Conservation (phyloP, 2,888 invertebrate species). For the Calephelis perditalis region DNA sequence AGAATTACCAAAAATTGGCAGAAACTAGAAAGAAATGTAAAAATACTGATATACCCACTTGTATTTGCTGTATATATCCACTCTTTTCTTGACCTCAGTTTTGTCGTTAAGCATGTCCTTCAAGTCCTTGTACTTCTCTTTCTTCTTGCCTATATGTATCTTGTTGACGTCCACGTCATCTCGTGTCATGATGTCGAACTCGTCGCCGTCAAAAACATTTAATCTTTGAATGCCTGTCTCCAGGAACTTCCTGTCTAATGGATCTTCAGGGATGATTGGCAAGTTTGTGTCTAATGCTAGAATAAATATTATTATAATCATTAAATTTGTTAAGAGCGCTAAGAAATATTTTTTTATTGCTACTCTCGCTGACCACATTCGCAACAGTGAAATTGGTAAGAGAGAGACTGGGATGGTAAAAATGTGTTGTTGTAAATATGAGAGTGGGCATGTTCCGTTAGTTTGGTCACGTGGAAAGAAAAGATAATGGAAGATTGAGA, state of each 20-base stretch:
- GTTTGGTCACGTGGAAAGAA: no score
- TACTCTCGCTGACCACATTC: no score
- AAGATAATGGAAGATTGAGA: no score
- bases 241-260: constrained; percentile 68
- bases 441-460: no score
- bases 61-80: constrained; percentile 79
- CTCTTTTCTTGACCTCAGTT: constrained; percentile 66
- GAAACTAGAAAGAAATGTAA: not conserved
- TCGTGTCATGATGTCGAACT: constrained; percentile 86
- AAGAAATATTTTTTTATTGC: no score
- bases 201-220: constrained; percentile 87
- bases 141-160: constrained; percentile 78
- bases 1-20: not conserved
- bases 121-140: constrained; percentile 79
- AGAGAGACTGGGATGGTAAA: no score
- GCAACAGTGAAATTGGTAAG: no score
- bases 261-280: constrained; percentile 82
- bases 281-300: constrained; percentile 70
- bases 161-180: constrained; percentile 70
- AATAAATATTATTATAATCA: constrained; percentile 16
- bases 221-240: constrained; percentile 78
- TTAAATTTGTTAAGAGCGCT: not conserved
- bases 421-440: no score
- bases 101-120: constrained; percentile 85
- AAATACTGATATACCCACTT: constrained; percentile 46